A percentile compares a stretch with the other conserved stretches of the same genome.
Conservation (phyloP, 2,113 vertebrate species). For the Hydrolagus affinis region DNA sequence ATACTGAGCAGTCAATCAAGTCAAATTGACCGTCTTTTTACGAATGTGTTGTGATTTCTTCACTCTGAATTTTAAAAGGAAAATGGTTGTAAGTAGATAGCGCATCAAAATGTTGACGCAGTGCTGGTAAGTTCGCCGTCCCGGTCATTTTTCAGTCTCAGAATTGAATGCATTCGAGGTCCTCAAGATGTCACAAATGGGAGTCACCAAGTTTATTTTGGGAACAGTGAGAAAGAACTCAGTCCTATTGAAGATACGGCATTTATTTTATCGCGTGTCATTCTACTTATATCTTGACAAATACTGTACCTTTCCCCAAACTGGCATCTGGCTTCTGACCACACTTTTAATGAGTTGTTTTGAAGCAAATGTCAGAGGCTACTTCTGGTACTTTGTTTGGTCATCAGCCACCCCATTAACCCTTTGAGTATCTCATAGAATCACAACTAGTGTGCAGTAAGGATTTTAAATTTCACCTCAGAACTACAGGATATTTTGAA, state of each 20-base stretch:
- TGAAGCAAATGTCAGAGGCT: too few species aligned
- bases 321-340: background rate
- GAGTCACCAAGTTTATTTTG: background rate
- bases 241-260: background rate
- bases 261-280: background rate
- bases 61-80: background rate
- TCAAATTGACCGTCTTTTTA: background rate
- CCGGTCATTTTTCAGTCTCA: background rate
- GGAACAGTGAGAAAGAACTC: background rate
- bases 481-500: too few species aligned
- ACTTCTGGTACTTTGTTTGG: background rate
- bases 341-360: background rate
- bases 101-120: background rate
- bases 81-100: background rate
- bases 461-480: too few species aligned
- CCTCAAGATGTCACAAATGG: background rate
- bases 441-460: background rate
- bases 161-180: background rate
- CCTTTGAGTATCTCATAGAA: background rate
- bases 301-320: background rate
- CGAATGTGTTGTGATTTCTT: background rate
- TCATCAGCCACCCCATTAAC: background rate
- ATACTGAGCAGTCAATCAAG: too few species aligned
- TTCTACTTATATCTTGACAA: background rate
- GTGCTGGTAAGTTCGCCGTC: background rate